Evolutionary conservation across 1,140 invertebrate species (phyloP).

Genomic region (Sesamia nonagrioides): DNA sequence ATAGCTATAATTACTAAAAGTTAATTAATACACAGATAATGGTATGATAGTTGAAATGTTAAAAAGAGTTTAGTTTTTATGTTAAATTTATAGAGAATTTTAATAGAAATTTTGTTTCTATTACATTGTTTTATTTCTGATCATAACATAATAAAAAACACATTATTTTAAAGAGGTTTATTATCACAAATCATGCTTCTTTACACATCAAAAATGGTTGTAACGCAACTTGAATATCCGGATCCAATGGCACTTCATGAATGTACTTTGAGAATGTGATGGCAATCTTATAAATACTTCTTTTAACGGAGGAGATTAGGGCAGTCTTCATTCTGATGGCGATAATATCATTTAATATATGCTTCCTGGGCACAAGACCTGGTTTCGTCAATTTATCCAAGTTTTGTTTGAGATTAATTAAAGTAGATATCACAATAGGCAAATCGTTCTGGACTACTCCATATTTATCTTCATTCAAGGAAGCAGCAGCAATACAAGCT

Average conservation of each 20-base stretch:
- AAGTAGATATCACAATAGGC: conserved; percentile 89
- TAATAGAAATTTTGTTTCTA: conserved; percentile 53
- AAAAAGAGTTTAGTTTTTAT: conserved; percentile 14
- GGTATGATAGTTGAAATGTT: conserved; percentile 19
- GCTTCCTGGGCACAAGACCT: conserved; percentile 88
- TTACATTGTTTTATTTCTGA: conserved; percentile 46
- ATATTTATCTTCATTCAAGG: conserved; percentile 92
- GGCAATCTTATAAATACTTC: conserved; percentile 92
- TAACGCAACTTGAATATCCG: conserved; percentile 83
- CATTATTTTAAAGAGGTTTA: conserved; percentile 44
- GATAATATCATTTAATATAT: conserved; percentile 88
- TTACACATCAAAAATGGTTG: conserved; percentile 86
- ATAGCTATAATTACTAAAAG: neutral
- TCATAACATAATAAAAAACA: neutral
- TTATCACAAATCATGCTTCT: conserved; percentile 74
- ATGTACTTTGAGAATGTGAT: conserved; percentile 91
- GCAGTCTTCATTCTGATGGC: conserved; percentile 89
- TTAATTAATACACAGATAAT: neutral
- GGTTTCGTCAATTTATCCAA: conserved; percentile 92
- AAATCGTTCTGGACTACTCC: conserved; percentile 94
- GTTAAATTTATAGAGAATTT: conserved; percentile 51
- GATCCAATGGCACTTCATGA: conserved; percentile 89
- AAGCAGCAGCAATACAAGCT: conserved; percentile 90
- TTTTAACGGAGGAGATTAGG: conserved; percentile 89
- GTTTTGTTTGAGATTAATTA: conserved; percentile 90